Evolutionary conservation across 2,797 vertebrate species (phyloP).

Genomic region (Toxotes lorentzi): DNA sequence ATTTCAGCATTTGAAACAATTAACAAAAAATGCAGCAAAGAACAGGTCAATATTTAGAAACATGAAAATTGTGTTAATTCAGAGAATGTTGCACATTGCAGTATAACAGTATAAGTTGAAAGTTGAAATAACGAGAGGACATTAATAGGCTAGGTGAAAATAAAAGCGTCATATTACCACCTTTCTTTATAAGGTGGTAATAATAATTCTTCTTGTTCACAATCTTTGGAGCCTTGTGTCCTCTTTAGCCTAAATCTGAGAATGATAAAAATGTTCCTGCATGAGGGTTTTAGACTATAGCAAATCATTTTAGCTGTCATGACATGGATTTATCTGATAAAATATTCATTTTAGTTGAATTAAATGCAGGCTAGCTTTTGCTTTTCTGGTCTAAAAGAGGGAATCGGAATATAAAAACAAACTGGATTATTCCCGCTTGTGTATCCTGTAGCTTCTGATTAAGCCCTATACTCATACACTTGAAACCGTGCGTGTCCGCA

Average conservation of each 20-base stretch:
- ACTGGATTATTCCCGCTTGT: constrained; percentile 7
- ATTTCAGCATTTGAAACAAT: background rate
- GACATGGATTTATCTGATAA: background rate
- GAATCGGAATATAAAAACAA: background rate
- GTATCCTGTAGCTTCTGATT: background rate
- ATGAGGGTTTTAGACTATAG: background rate
- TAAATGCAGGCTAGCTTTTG: background rate
- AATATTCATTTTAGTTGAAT: background rate
- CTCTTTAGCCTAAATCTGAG: constrained; percentile 3
- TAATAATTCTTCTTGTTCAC: too few species aligned
- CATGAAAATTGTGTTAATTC: too few species aligned
- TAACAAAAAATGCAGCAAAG: background rate
- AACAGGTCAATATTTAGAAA: too few species aligned
- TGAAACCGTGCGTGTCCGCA: constrained; percentile 28
- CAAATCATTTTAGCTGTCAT: constrained; percentile 7
- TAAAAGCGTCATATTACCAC: background rate
- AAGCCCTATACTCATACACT: background rate
- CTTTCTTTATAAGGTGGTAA: too few species aligned
- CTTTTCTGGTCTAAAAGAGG: background rate
- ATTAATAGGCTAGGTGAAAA: background rate
- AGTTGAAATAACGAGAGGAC: too few species aligned
- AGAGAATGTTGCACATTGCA: background rate
- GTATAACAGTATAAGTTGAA: background rate
- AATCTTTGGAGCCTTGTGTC: background rate
- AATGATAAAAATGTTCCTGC: background rate